Evolutionary conservation across 2,888 invertebrate genomes (phyloP).

Genomic region (Andrena haemorrhoa): DNA sequence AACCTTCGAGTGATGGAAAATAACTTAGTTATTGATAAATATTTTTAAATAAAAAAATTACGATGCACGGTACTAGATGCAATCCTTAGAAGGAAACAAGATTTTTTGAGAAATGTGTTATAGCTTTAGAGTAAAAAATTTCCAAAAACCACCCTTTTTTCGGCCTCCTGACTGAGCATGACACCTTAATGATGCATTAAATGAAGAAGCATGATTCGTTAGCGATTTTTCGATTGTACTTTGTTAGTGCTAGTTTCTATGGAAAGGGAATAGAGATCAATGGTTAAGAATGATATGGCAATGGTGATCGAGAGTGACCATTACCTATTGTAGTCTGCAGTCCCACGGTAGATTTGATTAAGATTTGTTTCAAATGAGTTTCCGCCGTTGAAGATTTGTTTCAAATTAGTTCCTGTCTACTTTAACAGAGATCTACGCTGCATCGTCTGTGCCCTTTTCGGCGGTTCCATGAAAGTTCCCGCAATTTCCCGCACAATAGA

Average conservation of each 20-base stretch:
- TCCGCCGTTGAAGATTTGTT: slow-evolving; percentile 63
- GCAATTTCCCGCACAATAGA: slow-evolving; percentile 52
- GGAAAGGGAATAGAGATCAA: slow-evolving; percentile 31
- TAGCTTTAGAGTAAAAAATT: too few relatives aligned
- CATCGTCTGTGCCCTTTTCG: slow-evolving; percentile 51
- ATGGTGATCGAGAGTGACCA: slow-evolving; percentile 33
- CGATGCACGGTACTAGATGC: too few relatives aligned
- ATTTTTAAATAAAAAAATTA: too few relatives aligned
- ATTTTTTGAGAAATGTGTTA: too few relatives aligned
- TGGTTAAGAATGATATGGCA: slow-evolving; percentile 27
- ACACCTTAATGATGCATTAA: not conserved
- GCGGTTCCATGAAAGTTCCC: slow-evolving; percentile 46
- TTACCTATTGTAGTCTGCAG: slow-evolving; percentile 18
- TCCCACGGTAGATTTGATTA: slow-evolving; percentile 18
- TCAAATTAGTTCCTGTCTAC: slow-evolving; percentile 66
- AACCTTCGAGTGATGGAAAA: too few relatives aligned
- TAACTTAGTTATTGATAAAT: too few relatives aligned
- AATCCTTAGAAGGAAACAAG: too few relatives aligned
- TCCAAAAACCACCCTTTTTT: too few relatives aligned
- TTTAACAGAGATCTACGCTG: slow-evolving; percentile 53
- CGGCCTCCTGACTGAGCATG: too few relatives aligned
- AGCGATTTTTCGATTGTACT: not conserved
- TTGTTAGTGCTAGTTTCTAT: slow-evolving; percentile 2
- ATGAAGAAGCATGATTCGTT: not conserved
- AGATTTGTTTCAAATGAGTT: slow-evolving; percentile 61